Percentiles rank a stretch among this genome's conserved stretches.
phyloP scores from a whole-genome alignment of 2,113 vertebrate species.

The Ondatra zibethicus region DNA sequence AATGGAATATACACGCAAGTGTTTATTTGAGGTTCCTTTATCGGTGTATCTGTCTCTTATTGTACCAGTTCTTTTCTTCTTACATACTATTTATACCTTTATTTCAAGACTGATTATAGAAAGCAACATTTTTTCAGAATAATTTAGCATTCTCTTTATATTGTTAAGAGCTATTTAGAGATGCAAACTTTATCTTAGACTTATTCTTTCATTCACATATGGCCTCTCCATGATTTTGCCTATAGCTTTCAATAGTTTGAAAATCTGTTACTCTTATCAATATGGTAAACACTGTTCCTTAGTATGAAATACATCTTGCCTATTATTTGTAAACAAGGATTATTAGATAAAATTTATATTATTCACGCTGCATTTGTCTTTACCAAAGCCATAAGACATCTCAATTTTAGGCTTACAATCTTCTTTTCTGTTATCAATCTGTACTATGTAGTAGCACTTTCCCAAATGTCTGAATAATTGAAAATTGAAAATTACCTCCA shows the following conservation, averaged over 20 bases:
- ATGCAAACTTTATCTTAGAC: neutral
- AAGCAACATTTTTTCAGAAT: neutral
- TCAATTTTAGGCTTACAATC: neutral
- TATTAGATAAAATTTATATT: neutral
- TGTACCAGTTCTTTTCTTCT: neutral
- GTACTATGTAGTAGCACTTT: neutral
- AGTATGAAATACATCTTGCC: neutral
- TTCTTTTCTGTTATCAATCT: neutral
- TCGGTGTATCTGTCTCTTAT: neutral
- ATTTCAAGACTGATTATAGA: conserved; percentile 3
- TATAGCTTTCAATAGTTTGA: neutral
- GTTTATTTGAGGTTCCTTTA: neutral
- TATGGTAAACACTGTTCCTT: conserved; percentile 34
- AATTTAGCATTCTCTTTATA: neutral
- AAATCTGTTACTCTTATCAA: conserved; percentile 6
- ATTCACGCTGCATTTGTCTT: neutral
- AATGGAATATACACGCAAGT: neutral
- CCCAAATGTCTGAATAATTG: neutral
- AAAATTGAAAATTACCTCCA: neutral
- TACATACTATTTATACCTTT: neutral
- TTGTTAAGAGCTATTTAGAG: neutral
- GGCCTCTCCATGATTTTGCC: neutral
- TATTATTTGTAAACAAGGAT: neutral
- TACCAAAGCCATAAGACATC: neutral
- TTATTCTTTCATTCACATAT: conserved; percentile 18